Conservation (phyloP, 2,888 invertebrate species). For the Trissolcus japonicus region DNA sequence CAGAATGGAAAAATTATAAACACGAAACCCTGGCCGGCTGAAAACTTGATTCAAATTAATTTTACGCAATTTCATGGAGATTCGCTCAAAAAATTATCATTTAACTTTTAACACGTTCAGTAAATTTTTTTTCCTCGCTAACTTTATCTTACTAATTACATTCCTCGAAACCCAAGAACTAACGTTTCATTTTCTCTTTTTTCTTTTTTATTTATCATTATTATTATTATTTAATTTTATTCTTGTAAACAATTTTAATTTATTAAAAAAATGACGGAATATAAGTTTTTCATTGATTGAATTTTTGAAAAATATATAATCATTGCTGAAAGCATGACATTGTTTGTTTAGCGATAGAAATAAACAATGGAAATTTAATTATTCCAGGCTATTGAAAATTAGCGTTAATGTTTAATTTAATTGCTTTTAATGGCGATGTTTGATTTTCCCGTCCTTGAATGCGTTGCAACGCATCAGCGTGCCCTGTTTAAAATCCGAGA, state of each 20-base stretch:
- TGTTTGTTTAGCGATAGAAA: slow-evolving; percentile 6
- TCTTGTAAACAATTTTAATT: too few species aligned
- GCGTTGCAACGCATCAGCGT: slow-evolving; percentile 8
- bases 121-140: too few species aligned
- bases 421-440: slow-evolving; percentile 36
- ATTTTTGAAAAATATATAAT: background rate
- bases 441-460: slow-evolving; percentile 32
- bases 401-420: slow-evolving; percentile 28
- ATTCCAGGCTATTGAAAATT: slow-evolving; percentile 29
- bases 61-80: too few species aligned
- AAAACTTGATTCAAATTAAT: too few species aligned
- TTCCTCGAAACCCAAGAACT: too few species aligned
- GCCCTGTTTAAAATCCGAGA: slow-evolving; percentile 26
- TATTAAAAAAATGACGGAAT: too few species aligned
- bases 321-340: background rate
- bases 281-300: background rate
- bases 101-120: too few species aligned
- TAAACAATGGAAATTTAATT: slow-evolving; percentile 2
- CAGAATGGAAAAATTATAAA: slow-evolving; percentile 19
- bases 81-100: too few species aligned
- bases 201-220: too few species aligned
- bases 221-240: too few species aligned
- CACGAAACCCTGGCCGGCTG: background rate
- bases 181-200: too few species aligned
- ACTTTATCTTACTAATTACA: too few species aligned